Evolutionary conservation across 2,113 vertebrate genomes (phyloP), one percentile per base, ranked within the genome.

Genomic region (Dromaius novaehollandiae): DNA sequence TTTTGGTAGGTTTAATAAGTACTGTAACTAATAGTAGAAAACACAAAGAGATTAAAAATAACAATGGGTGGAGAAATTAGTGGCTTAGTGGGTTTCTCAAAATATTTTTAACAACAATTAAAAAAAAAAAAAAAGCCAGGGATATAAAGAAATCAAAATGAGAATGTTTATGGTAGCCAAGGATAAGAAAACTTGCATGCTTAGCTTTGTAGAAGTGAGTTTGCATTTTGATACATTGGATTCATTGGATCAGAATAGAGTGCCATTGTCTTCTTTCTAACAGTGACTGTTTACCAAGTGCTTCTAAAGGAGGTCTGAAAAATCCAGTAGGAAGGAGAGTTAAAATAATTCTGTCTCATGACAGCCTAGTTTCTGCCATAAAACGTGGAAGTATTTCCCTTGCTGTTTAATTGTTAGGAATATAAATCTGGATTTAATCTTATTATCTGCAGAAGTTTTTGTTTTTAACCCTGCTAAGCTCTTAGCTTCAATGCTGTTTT

Each of bases 401-500:
- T 83, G 60, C 42, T 38, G 30, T 8, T 73, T 53, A 42, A 28
- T 60, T 84, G 13, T 65, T 80, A 20, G 8, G 61, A 7, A 10
- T 48, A 2, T 51, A 44, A 86, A 66, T 30, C 28, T 15, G 38
- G 64, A 51, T 24, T 44, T 74, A 56, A 48, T 69, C 26, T 82
- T 81, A 24, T 25, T 63, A 21, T 4, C 36, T 24, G 20, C 1
- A 0, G 65, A 21, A 20, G 6, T 32, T 7, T 36, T 7, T 66
- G 42, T 32, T 56, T 46, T 46, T 8, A 78, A 7, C 9, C 40
- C 24, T 81, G 6, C 20, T 93, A 20, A 34, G 20, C 21, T 88
- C 1, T 0, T 56, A 1, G 21, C 34, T 83, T 74, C 63, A 1
- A 0, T 55, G 38, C 8, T 34, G 36, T 3, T 9, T 58, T 81